A percentile compares a stretch with the other conserved stretches of the same genome.
Conservation (phyloP, 2,113 vertebrate species). For the Antechinus flavipes region DNA sequence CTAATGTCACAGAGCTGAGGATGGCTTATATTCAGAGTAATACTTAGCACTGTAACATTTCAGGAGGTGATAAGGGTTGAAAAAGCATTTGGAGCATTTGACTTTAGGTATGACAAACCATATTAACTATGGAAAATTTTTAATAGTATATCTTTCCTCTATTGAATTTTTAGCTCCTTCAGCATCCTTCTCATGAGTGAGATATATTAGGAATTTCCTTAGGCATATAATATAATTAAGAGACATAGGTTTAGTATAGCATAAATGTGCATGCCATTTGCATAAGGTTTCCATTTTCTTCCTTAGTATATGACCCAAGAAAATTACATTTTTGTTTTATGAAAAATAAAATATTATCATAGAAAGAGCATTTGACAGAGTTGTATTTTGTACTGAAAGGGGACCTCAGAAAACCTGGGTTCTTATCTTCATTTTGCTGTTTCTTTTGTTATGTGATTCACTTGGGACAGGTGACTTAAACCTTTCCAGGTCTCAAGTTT, state of each 20-base stretch:
- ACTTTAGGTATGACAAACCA: constrained; percentile 34
- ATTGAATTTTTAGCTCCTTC: constrained; percentile 42
- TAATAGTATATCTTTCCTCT: constrained; percentile 27
- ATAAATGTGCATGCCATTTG: constrained; percentile 41
- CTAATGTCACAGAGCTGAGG: constrained; percentile 45
- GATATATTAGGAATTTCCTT: constrained; percentile 25
- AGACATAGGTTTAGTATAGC: neutral
- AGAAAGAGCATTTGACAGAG: neutral
- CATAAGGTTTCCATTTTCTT: constrained; percentile 24
- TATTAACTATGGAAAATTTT: constrained; percentile 11
- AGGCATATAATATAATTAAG: neutral
- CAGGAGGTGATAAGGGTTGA: neutral
- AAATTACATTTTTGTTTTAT: constrained; percentile 64
- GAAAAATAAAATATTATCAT: constrained; percentile 61
- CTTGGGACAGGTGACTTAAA: neutral
- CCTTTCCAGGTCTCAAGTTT: neutral
- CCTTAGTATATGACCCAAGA: constrained; percentile 8
- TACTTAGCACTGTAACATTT: neutral
- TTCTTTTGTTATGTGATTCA: neutral
- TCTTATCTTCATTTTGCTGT: neutral
- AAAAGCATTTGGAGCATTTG: constrained; percentile 39
- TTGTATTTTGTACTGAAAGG: neutral
- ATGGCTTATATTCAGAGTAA: neutral
- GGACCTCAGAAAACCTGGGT: neutral
- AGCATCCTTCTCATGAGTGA: constrained; percentile 30